Percentiles rank a stretch among this genome's conserved stretches.
Evolutionary conservation across 2,888 invertebrate species (phyloP).

Genomic region (Drosophila meridionalis): DNA sequence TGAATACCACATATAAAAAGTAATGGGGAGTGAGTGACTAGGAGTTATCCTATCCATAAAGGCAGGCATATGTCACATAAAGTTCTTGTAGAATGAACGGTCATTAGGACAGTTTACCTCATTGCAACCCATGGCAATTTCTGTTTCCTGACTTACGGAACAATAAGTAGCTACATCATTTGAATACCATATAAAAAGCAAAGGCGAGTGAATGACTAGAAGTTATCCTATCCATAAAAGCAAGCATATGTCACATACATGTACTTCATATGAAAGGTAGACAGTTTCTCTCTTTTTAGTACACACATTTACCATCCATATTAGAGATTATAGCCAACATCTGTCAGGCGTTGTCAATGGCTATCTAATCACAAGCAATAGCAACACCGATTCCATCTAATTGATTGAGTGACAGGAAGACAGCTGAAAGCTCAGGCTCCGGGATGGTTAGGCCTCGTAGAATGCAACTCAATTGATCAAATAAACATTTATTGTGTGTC

Average conservation of each 20-base stretch:
- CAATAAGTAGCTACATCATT: not conserved
- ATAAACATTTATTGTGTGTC: constrained; percentile 69
- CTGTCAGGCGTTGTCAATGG: constrained; percentile 23
- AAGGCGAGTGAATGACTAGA: no score
- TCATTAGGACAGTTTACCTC: no score
- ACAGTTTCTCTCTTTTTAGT: not conserved
- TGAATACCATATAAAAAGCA: not conserved
- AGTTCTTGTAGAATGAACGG: no score
- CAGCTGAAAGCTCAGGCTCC: not conserved
- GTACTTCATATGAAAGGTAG: not conserved
- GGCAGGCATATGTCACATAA: not conserved
- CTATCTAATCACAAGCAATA: constrained; percentile 5
- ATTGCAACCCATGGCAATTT: constrained; percentile 29
- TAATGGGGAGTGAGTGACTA: not conserved
- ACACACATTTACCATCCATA: not conserved
- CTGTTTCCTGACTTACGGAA: constrained; percentile 52
- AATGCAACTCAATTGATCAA: constrained; percentile 62
- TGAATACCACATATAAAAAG: not conserved
- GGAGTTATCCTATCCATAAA: not conserved
- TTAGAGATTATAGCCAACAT: not conserved
- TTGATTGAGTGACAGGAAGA: constrained; percentile 63
- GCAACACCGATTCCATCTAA: constrained; percentile 28
- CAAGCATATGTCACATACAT: no score
- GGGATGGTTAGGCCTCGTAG: not conserved
- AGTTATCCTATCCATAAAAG: not conserved